Evolutionary conservation across 2,797 vertebrate genomes (phyloP), one percentile per base, ranked within the genome.

Genomic region (Bradypus variegatus): DNA sequence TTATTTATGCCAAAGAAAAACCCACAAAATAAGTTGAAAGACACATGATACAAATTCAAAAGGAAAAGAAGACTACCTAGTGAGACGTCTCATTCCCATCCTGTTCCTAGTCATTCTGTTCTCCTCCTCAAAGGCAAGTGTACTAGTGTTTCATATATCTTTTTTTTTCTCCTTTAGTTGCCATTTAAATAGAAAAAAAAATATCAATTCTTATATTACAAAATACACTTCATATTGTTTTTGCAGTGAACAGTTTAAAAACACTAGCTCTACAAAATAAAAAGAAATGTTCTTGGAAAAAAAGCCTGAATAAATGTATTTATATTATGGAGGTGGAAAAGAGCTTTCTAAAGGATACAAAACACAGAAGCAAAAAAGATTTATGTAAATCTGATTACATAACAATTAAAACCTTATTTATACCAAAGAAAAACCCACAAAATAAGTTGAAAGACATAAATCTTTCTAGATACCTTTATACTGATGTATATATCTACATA

Each of bases 151-250:
- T 93, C 36, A 82, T 31, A 48, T 48, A 88, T n/a, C 75, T 45
- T 45, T 45, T 45, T 45, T 45, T 64, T 90, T 6, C 50, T 91
- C 19, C 19, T 91, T 92, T 82, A 25, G 75, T 27, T 85, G 53
- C 3, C 33, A 91, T 89, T 95, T 95, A 92, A 95, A 91, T 93
- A 86, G 53, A 90, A 90, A 81, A 89, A 89, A 25, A 41, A 89
- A 77, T 78, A 90, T 29, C 86, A 95, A 86, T 9, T 60, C 38
- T 31, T 76, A 19, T 21, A 41, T 79, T 95, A 87, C n/a, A 93
- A 86, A 95, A 94, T 75, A 41, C 33, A 93, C 50, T 90, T 64
- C 16, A 70, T 38, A 67, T 11, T 65, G 53, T 79, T 82, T 90
- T 93, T 75, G 27, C 36, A 92, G 77, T 31, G 58, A 23, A 75